Evolutionary conservation across 2,888 invertebrate genomes (phyloP).

Genomic region (Hartigia nigra): DNA sequence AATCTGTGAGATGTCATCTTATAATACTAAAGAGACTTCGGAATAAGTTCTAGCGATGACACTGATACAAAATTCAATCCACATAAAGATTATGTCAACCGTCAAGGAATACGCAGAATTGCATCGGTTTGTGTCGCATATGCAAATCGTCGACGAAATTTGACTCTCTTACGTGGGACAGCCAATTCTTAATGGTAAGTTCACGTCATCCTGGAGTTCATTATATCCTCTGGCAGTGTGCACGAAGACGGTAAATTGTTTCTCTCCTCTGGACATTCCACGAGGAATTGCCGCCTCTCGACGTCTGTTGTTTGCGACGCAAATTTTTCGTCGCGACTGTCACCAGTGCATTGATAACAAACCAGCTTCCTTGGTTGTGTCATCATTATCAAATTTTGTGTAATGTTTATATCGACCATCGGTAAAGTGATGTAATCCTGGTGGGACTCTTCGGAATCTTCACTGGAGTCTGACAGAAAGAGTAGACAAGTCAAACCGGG

Average conservation of each 20-base stretch:
- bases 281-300: slow-evolving; percentile 15
- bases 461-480: not conserved
- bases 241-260: slow-evolving; percentile 1
- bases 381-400: not conserved
- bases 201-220: not conserved
- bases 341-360: slow-evolving; percentile 20
- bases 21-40: not conserved
- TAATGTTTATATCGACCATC: not conserved
- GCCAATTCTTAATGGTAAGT: not conserved
- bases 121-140: slow-evolving; percentile 15
- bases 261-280: slow-evolving; percentile 16
- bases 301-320: slow-evolving; percentile 11
- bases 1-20: not conserved
- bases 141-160: slow-evolving; percentile 9
- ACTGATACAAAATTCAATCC: not conserved
- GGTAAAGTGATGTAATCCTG: not conserved
- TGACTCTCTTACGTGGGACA: not conserved
- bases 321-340: slow-evolving; percentile 22
- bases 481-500: not conserved
- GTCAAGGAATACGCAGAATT: slow-evolving; percentile 5
- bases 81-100: not conserved
- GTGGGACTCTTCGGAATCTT: not conserved
- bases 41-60: not conserved
- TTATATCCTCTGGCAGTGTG: slow-evolving; percentile 16
- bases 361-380: not conserved